Evolutionary conservation across 1,140 invertebrate genomes (phyloP).

Genomic region (Leguminivora glycinivorella): DNA sequence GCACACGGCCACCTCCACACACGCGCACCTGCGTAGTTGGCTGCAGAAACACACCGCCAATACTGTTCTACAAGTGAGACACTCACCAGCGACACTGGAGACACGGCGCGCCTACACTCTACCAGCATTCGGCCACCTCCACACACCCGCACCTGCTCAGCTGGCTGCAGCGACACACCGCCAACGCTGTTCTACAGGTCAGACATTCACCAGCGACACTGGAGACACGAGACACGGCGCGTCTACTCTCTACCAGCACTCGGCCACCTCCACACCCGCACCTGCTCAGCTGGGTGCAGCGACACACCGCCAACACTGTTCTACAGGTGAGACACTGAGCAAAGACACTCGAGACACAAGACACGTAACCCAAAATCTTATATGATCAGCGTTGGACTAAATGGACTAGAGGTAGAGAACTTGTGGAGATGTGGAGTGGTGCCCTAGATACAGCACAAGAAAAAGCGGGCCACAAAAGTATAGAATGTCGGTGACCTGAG

Average conservation of each 20-base stretch:
- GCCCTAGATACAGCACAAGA: too few species aligned
- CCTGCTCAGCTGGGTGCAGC: conserved; percentile 61
- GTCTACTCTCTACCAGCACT: conserved; percentile 64
- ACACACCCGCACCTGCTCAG: conserved; percentile 59
- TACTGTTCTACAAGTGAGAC: conserved; percentile 43
- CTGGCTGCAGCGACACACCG: conserved; percentile 67
- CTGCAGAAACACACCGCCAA: conserved; percentile 62
- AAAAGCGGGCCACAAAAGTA: too few species aligned
- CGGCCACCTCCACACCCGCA: conserved; percentile 54
- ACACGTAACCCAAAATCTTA: too few species aligned
- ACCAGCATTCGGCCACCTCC: conserved; percentile 54
- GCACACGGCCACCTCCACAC: conserved; percentile 59
- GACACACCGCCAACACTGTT: conserved; percentile 57
- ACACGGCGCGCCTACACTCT: conserved; percentile 54
- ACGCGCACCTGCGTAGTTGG: conserved; percentile 59
- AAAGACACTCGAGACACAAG: too few species aligned
- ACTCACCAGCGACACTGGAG: conserved; percentile 47
- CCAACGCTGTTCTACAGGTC: conserved; percentile 59
- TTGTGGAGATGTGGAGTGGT: too few species aligned
- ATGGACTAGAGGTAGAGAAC: too few species aligned
- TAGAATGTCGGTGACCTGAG: too few species aligned
- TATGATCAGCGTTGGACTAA: too few species aligned
- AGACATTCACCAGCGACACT: too few species aligned
- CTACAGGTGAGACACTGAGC: conserved; percentile 50
- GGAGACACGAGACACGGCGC: too few species aligned